These are phyloP conservation scores for Dicrostonyx torquatus DNA, from an alignment of 2,797 vertebrate genomes.

Conservation along the genomic window DNA sequence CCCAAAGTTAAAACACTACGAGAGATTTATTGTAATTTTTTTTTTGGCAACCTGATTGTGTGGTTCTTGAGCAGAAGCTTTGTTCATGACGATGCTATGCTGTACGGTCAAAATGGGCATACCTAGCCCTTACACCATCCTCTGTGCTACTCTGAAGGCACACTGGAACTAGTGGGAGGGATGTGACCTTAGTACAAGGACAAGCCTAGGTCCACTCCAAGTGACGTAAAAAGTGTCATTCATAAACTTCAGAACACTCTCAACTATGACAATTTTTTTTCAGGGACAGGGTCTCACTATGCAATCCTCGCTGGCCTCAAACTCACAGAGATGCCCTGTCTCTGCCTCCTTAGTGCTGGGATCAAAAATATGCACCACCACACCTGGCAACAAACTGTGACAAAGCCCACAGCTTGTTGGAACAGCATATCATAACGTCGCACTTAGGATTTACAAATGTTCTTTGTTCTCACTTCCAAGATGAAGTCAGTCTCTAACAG, in stretches of 20 bases:
- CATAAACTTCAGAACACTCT: slow-evolving; percentile 18
- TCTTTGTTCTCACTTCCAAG: slow-evolving; percentile 1
- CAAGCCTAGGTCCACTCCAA: not conserved
- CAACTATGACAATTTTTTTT: not conserved
- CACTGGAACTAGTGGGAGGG: not conserved
- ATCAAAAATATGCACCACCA: not conserved
- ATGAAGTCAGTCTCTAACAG: not conserved
- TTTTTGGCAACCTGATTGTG: not conserved
- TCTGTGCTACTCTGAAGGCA: not conserved
- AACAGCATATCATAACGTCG: not conserved
- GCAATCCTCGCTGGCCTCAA: not conserved
- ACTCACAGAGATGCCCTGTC: not conserved
- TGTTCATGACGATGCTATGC: too few species aligned
- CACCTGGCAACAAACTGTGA: slow-evolving; percentile 5
- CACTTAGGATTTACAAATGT: not conserved
- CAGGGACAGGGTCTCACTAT: not conserved
- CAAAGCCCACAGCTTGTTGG: not conserved
- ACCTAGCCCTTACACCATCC: not conserved
- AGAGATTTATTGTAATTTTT: not conserved
- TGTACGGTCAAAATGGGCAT: not conserved
- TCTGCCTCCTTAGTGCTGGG: not conserved
- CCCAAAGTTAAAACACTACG: not conserved
- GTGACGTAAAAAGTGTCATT: not conserved
- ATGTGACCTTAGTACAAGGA: not conserved
- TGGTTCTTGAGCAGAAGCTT: not conserved